Evolutionary conservation across 2,113 vertebrate species (phyloP).

Genomic region (Myrmecobius fasciatus): DNA sequence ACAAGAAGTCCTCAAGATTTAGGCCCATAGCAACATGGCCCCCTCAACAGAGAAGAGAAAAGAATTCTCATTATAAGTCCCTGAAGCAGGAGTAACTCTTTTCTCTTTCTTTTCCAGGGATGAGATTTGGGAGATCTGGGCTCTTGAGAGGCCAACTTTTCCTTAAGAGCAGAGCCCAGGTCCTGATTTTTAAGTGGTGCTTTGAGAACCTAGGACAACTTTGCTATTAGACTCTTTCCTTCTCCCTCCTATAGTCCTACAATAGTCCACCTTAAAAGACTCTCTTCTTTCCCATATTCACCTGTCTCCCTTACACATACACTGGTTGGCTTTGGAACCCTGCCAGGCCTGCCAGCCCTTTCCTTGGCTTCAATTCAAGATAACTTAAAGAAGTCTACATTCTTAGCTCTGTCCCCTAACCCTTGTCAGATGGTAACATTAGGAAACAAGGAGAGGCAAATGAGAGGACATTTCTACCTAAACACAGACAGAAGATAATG

Average conservation of each 20-base stretch:
- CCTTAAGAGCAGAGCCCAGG: not conserved
- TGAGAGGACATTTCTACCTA: not conserved
- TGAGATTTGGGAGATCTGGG: slow-evolving; percentile 1
- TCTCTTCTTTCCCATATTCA: not conserved
- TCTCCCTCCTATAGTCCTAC: not conserved
- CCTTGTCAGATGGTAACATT: slow-evolving; percentile 13
- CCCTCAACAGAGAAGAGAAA: slow-evolving; percentile 14
- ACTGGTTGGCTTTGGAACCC: not conserved
- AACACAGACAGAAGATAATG: not conserved
- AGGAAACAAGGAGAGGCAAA: not conserved
- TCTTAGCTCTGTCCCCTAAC: not conserved
- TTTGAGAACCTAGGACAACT: not conserved
- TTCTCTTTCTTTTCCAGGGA: not conserved
- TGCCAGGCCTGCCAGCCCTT: not conserved
- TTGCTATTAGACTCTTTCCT: not conserved
- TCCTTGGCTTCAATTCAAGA: slow-evolving; percentile 46
- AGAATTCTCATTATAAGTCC: not conserved
- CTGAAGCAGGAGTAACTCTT: not conserved
- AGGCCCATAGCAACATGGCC: not conserved
- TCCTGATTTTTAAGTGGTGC: not conserved
- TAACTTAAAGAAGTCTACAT: not conserved
- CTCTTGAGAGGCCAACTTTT: not conserved
- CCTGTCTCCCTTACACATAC: not conserved
- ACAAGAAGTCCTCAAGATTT: not conserved
- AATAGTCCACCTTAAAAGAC: not conserved